phyloP scores from a whole-genome alignment of 1,140 invertebrate genomes.

The Cecropterus lyciades region DNA sequence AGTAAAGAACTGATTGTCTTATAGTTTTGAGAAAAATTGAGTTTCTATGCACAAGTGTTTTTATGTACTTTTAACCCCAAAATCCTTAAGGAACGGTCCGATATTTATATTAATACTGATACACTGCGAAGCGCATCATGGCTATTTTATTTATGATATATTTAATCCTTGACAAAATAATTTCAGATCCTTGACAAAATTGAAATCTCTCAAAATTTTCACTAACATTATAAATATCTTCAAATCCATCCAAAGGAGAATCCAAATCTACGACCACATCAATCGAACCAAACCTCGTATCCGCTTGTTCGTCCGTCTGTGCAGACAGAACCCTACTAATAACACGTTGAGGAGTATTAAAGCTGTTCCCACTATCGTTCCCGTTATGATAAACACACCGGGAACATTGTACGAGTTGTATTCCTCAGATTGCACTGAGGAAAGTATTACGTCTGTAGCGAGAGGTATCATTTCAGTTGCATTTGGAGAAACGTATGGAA shows the following conservation, averaged over 20 bases:
- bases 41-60: too few relatives aligned
- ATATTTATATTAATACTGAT: too few relatives aligned
- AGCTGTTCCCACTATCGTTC: constrained; percentile 84
- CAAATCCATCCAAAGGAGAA: constrained; percentile 10
- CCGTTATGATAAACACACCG: constrained; percentile 80
- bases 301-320: constrained; percentile 89
- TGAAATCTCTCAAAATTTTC: too few relatives aligned
- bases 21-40: too few relatives aligned
- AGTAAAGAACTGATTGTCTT: too few relatives aligned
- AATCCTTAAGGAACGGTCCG: too few relatives aligned
- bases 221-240: constrained; percentile 1
- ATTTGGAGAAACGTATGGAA: background rate
- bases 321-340: constrained; percentile 94
- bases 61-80: too few relatives aligned
- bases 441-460: constrained; percentile 72
- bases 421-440: constrained; percentile 82
- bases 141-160: too few relatives aligned
- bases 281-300: constrained; percentile 84
- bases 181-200: too few relatives aligned
- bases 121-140: too few relatives aligned
- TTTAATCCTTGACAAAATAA: background rate
- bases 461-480: constrained; percentile 40
- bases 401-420: constrained; percentile 77
- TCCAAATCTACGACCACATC: constrained; percentile 32
- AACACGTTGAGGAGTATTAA: constrained; percentile 93